These are phyloP conservation scores for Theonella swinhoei DNA, from an alignment of 37 sponge, comb jelly and placozoan genomes.

Conservation along the genomic window DNA sequence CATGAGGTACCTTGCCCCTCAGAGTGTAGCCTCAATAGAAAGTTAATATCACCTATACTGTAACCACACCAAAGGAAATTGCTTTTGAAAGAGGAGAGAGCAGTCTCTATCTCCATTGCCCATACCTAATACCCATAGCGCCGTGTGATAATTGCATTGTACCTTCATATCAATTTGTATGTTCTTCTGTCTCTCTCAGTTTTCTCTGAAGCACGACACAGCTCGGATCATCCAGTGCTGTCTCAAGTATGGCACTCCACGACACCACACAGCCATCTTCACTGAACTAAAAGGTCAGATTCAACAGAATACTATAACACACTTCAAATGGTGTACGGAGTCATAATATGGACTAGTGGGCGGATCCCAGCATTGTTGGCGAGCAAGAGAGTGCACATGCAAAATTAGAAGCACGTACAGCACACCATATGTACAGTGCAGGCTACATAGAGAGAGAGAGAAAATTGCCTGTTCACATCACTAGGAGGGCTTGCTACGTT, in stretches of 20 bases:
- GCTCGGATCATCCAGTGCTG: slow-evolving; percentile 83
- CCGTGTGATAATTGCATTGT: background rate
- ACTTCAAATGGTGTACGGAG: too few relatives aligned
- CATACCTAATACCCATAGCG: background rate
- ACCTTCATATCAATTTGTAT: background rate
- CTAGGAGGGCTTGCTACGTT: too few relatives aligned
- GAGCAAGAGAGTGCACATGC: too few relatives aligned
- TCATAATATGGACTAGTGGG: too few relatives aligned
- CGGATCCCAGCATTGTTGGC: too few relatives aligned
- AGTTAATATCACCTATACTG: background rate
- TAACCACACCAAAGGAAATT: background rate
- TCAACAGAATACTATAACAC: too few relatives aligned
- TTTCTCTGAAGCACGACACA: slow-evolving; percentile 84
- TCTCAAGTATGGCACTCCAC: slow-evolving; percentile 77
- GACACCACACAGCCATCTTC: slow-evolving; percentile 61
- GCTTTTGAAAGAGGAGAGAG: background rate
- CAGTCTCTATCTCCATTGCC: background rate
- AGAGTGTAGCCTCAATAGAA: too few relatives aligned
- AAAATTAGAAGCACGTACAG: too few relatives aligned
- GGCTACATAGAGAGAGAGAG: too few relatives aligned
- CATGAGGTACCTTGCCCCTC: slow-evolving; percentile 10
- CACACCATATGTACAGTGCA: too few relatives aligned
- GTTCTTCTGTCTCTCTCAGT: slow-evolving; percentile 35
- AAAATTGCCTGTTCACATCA: too few relatives aligned
- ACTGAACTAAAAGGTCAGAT: slow-evolving; percentile 82